Conservation (phyloP, 53 echinoderm and acorn worm species). For the Glandiceps talaboti region DNA sequence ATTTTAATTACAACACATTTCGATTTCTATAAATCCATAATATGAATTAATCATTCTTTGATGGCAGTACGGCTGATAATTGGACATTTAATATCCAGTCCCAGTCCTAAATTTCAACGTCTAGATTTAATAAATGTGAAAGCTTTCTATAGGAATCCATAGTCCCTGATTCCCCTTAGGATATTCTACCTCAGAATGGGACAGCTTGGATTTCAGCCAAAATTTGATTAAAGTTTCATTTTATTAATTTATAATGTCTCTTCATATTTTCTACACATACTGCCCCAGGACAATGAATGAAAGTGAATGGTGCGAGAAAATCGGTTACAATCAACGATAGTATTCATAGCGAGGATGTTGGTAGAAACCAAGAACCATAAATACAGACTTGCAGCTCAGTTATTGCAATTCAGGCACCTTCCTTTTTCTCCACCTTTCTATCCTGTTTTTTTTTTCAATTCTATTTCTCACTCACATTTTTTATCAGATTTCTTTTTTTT, state of each 20-base stretch:
- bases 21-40: not conserved
- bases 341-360: no score
- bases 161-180: not conserved
- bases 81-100: not conserved
- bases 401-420: no score
- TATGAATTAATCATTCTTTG: not conserved
- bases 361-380: no score
- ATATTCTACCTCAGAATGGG: not conserved
- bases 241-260: not conserved
- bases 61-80: not conserved
- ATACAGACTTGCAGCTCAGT: no score
- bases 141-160: not conserved
- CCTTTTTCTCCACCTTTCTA: no score
- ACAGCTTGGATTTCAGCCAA: not conserved
- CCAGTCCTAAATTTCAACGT: not conserved
- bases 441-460: no score
- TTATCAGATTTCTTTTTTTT: no score
- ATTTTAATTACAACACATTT: not conserved
- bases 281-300: no score
- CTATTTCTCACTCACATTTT: no score
- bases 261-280: not conserved
- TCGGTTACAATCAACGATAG: no score
- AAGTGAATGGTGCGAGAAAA: no score
- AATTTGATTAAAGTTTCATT: not conserved
- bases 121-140: not conserved